A percentile compares a stretch with the other conserved stretches of the same genome.
phyloP scores from a whole-genome alignment of 2,888 invertebrate species.

The Coelinius sp. region DNA sequence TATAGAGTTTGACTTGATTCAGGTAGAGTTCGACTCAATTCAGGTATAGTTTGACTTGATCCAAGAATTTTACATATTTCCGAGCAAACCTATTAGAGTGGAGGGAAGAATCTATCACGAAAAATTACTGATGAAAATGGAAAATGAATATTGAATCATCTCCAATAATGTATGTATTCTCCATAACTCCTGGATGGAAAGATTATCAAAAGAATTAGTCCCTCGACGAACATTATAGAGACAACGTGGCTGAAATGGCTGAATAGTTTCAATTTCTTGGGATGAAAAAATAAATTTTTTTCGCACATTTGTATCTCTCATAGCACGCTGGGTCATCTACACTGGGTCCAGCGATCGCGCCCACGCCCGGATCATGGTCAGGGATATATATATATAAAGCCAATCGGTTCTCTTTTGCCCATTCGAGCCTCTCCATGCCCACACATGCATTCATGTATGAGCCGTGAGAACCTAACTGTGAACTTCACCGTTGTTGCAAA shows the following conservation, averaged over 20 bases:
- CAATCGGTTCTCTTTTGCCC: constrained; percentile 47
- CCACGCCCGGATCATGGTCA: constrained; percentile 47
- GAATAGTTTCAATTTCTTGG: not conserved
- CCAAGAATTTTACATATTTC: too few relatives aligned
- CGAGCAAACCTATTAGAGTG: too few relatives aligned
- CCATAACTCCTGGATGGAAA: not conserved
- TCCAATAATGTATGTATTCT: not conserved
- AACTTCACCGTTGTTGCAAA: constrained; percentile 60
- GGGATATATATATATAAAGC: constrained; percentile 40
- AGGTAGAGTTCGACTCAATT: too few relatives aligned
- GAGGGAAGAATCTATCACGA: too few relatives aligned
- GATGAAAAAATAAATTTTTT: not conserved
- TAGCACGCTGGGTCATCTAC: constrained; percentile 21
- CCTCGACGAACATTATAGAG: not conserved
- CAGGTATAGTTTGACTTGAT: too few relatives aligned
- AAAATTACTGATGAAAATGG: too few relatives aligned
- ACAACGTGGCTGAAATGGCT: not conserved
- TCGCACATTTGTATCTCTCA: not conserved
- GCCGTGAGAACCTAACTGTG: constrained; percentile 69
- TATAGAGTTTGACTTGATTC: too few relatives aligned
- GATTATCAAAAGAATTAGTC: not conserved
- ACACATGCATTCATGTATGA: constrained; percentile 61
- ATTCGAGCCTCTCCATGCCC: constrained; percentile 47
- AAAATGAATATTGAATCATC: not conserved
- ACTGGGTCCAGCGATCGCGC: constrained; percentile 34